Evolutionary conservation across 1,140 invertebrate species (phyloP).

Genomic region (Euschistus heros): DNA sequence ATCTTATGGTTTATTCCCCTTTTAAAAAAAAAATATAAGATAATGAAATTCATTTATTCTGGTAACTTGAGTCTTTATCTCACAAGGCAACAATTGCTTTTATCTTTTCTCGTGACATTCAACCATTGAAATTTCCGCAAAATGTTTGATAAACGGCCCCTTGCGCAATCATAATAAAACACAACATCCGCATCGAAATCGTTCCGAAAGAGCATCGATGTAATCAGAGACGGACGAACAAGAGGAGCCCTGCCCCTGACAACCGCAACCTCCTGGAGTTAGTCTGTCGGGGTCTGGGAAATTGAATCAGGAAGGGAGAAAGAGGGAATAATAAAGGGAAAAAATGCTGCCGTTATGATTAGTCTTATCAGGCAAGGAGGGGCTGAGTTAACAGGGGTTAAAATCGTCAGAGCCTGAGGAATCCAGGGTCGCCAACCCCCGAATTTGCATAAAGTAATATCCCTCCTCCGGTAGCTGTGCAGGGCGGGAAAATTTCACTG

Average conservation of each 20-base stretch:
- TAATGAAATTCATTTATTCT: too few species aligned
- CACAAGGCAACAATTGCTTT: too few species aligned
- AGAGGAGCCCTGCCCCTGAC: conserved; percentile 1
- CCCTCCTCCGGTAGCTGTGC: neutral
- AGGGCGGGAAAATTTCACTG: neutral
- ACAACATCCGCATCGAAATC: too few species aligned
- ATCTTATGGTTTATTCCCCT: too few species aligned
- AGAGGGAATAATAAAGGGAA: conserved; percentile 4
- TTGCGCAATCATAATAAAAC: too few species aligned
- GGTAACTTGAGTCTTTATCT: too few species aligned
- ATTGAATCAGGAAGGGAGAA: neutral
- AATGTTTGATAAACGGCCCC: too few species aligned
- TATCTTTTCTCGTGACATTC: too few species aligned
- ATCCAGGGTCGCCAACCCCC: neutral
- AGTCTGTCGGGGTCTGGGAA: neutral
- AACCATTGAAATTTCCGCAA: too few species aligned
- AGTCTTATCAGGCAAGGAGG: conserved; percentile 3
- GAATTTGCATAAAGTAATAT: conserved; percentile 9
- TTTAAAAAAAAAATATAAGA: too few species aligned
- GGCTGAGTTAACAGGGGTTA: conserved; percentile 1
- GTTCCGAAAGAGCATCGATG: too few species aligned
- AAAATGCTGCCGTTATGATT: neutral
- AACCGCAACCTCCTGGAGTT: neutral
- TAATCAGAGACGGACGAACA: neutral
- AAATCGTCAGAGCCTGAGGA: neutral